Evolutionary conservation across 2,113 vertebrate species (phyloP).

Genomic region (Brachirus orientalis): DNA sequence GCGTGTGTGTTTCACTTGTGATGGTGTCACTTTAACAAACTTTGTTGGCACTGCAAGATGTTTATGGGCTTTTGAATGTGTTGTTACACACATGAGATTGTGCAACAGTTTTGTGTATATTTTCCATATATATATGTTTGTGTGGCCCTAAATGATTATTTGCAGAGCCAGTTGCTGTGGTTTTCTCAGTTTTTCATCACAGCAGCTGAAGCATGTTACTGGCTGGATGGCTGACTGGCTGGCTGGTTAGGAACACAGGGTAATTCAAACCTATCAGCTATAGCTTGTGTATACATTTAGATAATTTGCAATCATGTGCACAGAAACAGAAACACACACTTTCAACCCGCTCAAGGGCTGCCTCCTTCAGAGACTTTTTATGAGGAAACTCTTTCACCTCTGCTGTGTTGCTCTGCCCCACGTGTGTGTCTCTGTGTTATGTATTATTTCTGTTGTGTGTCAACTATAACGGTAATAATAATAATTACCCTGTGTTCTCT

Average conservation of each 20-base stretch:
- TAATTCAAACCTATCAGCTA: conserved; percentile 57
- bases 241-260: conserved; percentile 56
- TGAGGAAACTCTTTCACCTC: conserved; percentile 48
- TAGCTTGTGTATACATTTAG: conserved; percentile 67
- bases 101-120: conserved; percentile 21
- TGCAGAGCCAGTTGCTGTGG: conserved; percentile 49
- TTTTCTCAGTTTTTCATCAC: conserved; percentile 70
- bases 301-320: conserved; percentile 49
- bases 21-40: too few relatives aligned
- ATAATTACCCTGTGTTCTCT: background rate
- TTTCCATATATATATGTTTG: conserved; percentile 28
- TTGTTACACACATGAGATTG: conserved; percentile 21
- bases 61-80: conserved; percentile 35
- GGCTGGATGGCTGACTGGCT: conserved; percentile 60
- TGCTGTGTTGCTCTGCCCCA: conserved; percentile 17
- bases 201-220: conserved; percentile 73
- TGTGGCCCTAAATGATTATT: conserved; percentile 65
- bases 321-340: conserved; percentile 9
- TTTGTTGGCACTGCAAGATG: background rate
- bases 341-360: background rate
- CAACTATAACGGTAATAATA: conserved; percentile 17
- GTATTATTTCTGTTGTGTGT: conserved; percentile 35
- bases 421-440: conserved; percentile 33
- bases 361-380: conserved; percentile 43
- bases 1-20: background rate